Evolutionary conservation across 2,113 vertebrate genomes (phyloP), one percentile per base, ranked within the genome.

Genomic region (Asarcornis scutulata): DNA sequence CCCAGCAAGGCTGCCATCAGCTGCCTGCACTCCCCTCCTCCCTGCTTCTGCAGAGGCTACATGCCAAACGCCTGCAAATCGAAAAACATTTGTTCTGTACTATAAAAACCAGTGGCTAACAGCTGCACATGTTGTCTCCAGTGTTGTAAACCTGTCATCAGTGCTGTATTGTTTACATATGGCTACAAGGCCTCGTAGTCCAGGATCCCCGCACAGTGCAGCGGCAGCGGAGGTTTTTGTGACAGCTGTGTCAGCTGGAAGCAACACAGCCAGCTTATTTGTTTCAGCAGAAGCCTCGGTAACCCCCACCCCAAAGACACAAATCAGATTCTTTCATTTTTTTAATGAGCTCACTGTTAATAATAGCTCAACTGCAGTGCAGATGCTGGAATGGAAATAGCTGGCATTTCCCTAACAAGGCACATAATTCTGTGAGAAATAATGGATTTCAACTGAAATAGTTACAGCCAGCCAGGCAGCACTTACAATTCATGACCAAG

Each of bases 211-310:
- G 36, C 11, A 3, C 40, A 13, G 32, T 86, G 91, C 90, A 46
- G 89, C 17, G 6, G 84, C 94, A 94, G 95, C 93, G 84, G 95
- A 83, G 27, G n/a, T 95, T 97, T 96, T 95, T 79, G 96, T 91
- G 97, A 98, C 98, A 98, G 97, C 98, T 98, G 97, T 95, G 96
- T 97, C 97, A 97, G 88, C 88, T 97, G 96, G 84, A 97, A 97
- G 93, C 91, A 78, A 86, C 84, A 92, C 83, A 80, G 69, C 63
- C 75, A 90, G 93, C 90, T 95, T 96, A 95, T 98, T 98, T 97
- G 86, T 94, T 97, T 97, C 95, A 64, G 63, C 75, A 86, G 86
- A 97, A 75, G 42, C 84, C 72, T 91, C 81, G n/a, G 38, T 87
- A 94, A 59, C 46, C 60, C 71, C 69, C 72, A 73, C 58, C 89